Percentiles rank a stretch among this genome's conserved stretches.
These are phyloP conservation scores for Terebella lapidaria DNA, from an alignment of 2,888 invertebrate genomes.

Conservation along the genomic window DNA sequence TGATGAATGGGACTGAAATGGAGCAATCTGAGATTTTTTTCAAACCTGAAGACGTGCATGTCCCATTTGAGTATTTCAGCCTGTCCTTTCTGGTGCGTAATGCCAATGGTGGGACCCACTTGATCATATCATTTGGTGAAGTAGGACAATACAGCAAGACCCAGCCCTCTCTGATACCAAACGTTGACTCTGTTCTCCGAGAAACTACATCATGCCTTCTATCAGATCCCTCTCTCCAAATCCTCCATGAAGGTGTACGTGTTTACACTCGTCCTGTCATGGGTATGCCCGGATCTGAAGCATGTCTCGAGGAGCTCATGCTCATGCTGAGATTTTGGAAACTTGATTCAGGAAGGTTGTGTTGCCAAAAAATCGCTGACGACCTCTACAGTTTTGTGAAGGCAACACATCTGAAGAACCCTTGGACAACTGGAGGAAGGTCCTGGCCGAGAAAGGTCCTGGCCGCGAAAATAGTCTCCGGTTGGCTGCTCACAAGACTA, in stretches of 20 bases:
- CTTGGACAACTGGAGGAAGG: too few species aligned
- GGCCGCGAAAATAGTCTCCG: too few species aligned
- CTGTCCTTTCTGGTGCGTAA: background rate
- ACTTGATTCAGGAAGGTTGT: background rate
- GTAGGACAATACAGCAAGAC: conserved; percentile 5
- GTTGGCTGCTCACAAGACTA: too few species aligned
- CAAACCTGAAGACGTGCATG: background rate
- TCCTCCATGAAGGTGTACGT: conserved; percentile 4
- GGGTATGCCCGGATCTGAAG: conserved; percentile 1
- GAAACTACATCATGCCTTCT: background rate
- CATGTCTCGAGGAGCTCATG: background rate
- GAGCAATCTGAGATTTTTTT: background rate
- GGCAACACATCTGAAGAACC: too few species aligned
- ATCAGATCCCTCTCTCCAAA: background rate
- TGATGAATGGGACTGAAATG: conserved; percentile 2
- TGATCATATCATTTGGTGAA: conserved; percentile 7
- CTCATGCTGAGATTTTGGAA: background rate
- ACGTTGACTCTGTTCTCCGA: background rate
- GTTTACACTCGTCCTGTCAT: conserved; percentile 1
- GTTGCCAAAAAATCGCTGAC: background rate
- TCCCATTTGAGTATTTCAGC: conserved; percentile 3
- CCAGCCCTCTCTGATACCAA: conserved; percentile 5
- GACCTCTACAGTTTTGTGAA: background rate
- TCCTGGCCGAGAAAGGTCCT: too few species aligned
- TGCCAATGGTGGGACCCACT: background rate